Conservation (phyloP, 2,797 vertebrate genomes). For the Clarias fuscus region DNA sequence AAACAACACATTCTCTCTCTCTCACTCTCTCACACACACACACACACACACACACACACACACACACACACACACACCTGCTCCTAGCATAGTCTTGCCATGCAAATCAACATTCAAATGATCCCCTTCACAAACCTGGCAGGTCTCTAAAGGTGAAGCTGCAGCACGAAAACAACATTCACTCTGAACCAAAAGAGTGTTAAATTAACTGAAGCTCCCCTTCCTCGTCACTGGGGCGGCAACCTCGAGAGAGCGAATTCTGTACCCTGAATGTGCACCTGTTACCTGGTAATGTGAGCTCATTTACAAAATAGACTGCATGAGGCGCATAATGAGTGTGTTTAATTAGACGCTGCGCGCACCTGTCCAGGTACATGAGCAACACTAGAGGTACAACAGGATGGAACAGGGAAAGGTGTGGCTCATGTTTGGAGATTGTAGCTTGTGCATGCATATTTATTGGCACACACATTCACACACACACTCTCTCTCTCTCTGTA, state of each 20-base stretch:
- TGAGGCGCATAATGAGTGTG: not conserved
- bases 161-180: conserved; percentile 45
- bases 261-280: not conserved
- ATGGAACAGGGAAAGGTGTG: not conserved
- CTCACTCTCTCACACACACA: not conserved
- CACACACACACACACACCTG: conserved; percentile 36
- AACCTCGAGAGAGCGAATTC: too few species aligned
- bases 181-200: not conserved
- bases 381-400: not conserved
- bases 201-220: not conserved
- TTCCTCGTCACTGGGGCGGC: not conserved
- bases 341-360: not conserved
- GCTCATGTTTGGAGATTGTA: not conserved
- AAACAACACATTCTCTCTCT: not conserved
- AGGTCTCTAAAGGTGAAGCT: conserved; percentile 51
- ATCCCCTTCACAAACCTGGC: conserved; percentile 50
- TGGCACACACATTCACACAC: not conserved
- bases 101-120: conserved; percentile 78
- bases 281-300: too few species aligned
- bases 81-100: conserved; percentile 47
- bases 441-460: not conserved
- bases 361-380: not conserved
- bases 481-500: too few species aligned
- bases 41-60: not conserved
- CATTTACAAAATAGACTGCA: not conserved